phyloP scores from a whole-genome alignment of 1,140 invertebrate genomes.

The Idris sp. region DNA sequence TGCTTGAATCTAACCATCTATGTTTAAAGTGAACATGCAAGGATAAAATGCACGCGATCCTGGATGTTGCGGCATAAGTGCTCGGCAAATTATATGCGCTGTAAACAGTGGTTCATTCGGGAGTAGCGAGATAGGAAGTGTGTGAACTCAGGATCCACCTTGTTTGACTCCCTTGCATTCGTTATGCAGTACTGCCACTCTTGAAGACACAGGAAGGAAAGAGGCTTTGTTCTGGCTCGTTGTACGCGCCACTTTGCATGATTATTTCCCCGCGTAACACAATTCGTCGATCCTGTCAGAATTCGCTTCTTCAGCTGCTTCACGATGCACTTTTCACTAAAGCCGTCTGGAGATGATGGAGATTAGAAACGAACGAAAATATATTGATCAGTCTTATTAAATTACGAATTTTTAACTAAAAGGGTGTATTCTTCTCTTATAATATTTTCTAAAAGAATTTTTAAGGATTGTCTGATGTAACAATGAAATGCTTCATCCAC shows the following conservation, averaged over 20 bases:
- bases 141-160: constrained; percentile 14
- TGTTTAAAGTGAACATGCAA: no score
- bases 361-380: no score
- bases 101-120: constrained; percentile 14
- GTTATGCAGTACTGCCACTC: constrained; percentile 15
- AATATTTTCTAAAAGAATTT: no score
- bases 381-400: no score
- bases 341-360: neutral
- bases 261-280: constrained; percentile 13
- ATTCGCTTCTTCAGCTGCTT: constrained; percentile 6
- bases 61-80: constrained; percentile 13
- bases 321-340: constrained; percentile 1
- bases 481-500: no score
- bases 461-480: no score
- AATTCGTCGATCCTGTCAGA: constrained; percentile 6
- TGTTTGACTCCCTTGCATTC: constrained; percentile 21
- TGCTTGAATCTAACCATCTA: no score
- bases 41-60: constrained; percentile 5
- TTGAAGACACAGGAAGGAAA: constrained; percentile 22
- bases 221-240: constrained; percentile 33
- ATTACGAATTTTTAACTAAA: no score
- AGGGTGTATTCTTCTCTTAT: no score
- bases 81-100: constrained; percentile 24
- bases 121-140: constrained; percentile 6
- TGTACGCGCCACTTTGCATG: constrained; percentile 35